These are phyloP conservation scores for Pseudococcus jackbeardsleyi DNA, from an alignment of 2,888 invertebrate species.

Conservation along the genomic window DNA sequence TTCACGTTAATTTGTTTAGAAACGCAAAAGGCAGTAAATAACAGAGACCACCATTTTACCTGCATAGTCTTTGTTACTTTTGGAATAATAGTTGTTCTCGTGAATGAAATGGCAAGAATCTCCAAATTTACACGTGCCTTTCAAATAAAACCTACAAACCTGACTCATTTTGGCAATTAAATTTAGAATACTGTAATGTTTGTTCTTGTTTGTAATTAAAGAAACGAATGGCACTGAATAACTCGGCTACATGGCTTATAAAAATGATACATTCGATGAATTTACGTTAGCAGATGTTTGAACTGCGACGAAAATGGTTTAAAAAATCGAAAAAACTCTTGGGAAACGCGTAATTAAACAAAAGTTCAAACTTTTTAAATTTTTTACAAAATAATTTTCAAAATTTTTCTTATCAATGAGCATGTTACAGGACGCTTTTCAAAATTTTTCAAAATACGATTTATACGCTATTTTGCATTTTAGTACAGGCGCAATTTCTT, in stretches of 20 bases:
- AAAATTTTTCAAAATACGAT: not conserved
- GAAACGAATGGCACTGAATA: not conserved
- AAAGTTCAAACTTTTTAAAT: not conserved
- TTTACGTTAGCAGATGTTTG: not conserved
- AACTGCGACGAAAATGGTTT: not conserved
- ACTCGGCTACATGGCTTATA: not conserved
- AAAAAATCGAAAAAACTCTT: not conserved
- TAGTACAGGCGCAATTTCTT: not conserved
- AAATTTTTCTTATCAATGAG: not conserved
- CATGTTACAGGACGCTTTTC: not conserved
- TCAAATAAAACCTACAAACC: conserved; percentile 53
- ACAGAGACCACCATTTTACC: not conserved
- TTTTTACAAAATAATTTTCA: not conserved
- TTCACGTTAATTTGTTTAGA: not conserved
- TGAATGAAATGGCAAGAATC: conserved; percentile 54
- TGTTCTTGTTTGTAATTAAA: not conserved
- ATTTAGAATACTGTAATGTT: not conserved
- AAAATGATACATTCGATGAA: not conserved
- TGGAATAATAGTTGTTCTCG: conserved; percentile 42
- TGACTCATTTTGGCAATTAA: conserved; percentile 42
- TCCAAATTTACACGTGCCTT: conserved; percentile 55
- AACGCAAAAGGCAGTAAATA: not conserved
- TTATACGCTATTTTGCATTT: not conserved
- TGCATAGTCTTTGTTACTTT: conserved; percentile 17
- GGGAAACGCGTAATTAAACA: not conserved